Conservation (phyloP, 2,888 invertebrate species). For the Lumbricus terrestris region DNA sequence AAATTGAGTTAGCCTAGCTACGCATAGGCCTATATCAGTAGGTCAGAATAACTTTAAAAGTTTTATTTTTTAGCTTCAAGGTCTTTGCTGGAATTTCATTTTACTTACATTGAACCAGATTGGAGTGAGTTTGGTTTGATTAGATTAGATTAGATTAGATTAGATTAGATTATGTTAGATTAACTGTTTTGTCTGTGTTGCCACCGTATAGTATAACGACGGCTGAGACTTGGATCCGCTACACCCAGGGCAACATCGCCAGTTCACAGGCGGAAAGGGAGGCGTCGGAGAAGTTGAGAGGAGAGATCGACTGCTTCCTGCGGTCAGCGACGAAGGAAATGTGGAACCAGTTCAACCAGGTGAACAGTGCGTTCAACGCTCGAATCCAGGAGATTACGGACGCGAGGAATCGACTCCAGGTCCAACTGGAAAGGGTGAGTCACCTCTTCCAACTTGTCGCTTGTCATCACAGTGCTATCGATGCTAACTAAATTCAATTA, state of each 20-base stretch:
- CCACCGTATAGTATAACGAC: conserved; percentile 68
- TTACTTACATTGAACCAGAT: neutral
- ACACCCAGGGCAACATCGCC: conserved; percentile 59
- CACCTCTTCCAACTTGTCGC: neutral
- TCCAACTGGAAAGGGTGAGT: conserved; percentile 55
- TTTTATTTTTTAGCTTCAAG: no score
- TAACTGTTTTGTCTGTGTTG: neutral
- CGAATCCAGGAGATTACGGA: conserved; percentile 57
- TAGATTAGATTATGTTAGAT: neutral
- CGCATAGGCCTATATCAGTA: no score
- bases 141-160: neutral
- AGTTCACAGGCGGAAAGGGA: conserved; percentile 58
- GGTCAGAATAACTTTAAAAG: no score
- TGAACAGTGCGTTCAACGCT: conserved; percentile 58
- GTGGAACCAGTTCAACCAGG: conserved; percentile 59
- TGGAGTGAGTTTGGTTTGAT: neutral
- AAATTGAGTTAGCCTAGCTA: no score
- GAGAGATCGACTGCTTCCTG: conserved; percentile 56
- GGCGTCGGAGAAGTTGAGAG: conserved; percentile 56
- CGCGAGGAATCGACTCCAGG: conserved; percentile 59
- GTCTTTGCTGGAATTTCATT: no score
- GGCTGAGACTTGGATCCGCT: conserved; percentile 58
- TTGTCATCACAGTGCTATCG: neutral
- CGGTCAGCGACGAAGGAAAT: conserved; percentile 57
- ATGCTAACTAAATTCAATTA: no score